Base-by-base conservation (phyloP, 1,140 invertebrate species). In the Asbolus verrucosus region DNA sequence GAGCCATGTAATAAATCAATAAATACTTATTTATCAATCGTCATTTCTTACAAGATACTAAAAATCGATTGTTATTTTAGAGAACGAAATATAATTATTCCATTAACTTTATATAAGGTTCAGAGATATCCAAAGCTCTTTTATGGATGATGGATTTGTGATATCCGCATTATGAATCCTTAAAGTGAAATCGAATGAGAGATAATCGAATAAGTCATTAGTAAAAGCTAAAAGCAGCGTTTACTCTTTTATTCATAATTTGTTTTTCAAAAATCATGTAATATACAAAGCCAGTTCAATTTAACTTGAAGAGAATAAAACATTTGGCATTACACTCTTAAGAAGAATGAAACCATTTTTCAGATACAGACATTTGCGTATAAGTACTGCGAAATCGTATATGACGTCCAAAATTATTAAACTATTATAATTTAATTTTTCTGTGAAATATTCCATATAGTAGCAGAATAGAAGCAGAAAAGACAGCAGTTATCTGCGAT, bases 181-280 rank as follows among this genome's bases (percentile, higher is more conserved):
- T 62, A 62, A 60, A 62, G 15, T 27, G 60, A 63, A 41, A 41
- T 41, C 61, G 33, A 41, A 63, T 63, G n/a, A 63, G 41, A 41
- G 61, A 63, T 63, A 63, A 63, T 63, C 61, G 61, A 63, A 63
- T 19, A 63, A 63, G 61, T 63, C 61, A 63, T 63, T 63, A 63
- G 61, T 63, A 39, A 11, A 11, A 63, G 27, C 59, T 33, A 19
- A 54, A 54, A 27, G 46, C 14, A 54, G 19, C 11, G n/a, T 27
- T 11, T 9, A 54, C 11, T 54, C 21, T 27, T n/a, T 54, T 46
- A 46, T 54, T 54, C 27, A 11, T 54, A 24, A 27, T 14, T 21
- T 50, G 24, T 50, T 50, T 50, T 50, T 27, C 43, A 50, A 50
- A 16, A 18, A 2, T 4, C 38, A 8, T 41, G 14, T 14, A 27